A percentile compares a stretch with the other conserved stretches of the same genome.
Evolutionary conservation across 2,113 vertebrate species (phyloP).

Genomic region (zebrafish (Danio rerio)): DNA sequence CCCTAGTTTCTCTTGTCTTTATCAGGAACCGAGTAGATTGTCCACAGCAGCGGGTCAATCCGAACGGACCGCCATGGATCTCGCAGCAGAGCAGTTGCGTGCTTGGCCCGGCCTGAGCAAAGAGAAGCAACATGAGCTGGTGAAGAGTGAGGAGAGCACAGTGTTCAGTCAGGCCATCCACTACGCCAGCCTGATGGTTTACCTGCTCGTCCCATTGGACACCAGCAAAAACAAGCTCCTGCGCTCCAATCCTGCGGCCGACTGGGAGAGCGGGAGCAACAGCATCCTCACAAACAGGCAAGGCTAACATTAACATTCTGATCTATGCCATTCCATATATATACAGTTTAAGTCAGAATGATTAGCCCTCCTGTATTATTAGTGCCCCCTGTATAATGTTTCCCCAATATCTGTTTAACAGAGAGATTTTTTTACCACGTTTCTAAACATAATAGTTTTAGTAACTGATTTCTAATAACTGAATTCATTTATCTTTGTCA

Average conservation of each 20-base stretch:
- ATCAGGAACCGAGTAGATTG: slow-evolving; percentile 73
- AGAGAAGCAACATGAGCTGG: slow-evolving; percentile 89
- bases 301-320: too few relatives aligned
- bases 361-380: too few relatives aligned
- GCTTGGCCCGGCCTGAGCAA: slow-evolving; percentile 88
- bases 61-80: slow-evolving; percentile 92
- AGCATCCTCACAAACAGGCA: slow-evolving; percentile 96
- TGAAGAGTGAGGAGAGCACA: slow-evolving; percentile 94
- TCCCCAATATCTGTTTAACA: too few relatives aligned
- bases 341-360: too few relatives aligned
- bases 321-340: too few relatives aligned
- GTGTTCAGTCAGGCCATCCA: slow-evolving; percentile 99
- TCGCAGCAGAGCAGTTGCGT: slow-evolving; percentile 92
- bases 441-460: too few relatives aligned
- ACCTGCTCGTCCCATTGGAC: slow-evolving; percentile 92
- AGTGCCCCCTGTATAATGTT: too few relatives aligned
- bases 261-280: slow-evolving; percentile 99
- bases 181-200: slow-evolving; percentile 98
- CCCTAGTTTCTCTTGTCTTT: slow-evolving; percentile 4
- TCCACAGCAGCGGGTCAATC: slow-evolving; percentile 60
- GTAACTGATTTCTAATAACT: too few relatives aligned
- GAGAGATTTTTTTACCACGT: too few relatives aligned
- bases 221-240: slow-evolving; percentile 95
- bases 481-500: too few relatives aligned
- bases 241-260: slow-evolving; percentile 80